Percentiles rank a stretch among this genome's conserved stretches.
phyloP scores from a whole-genome alignment of 53 echinoderm and acorn worm genomes.

The Arbacia lixula region DNA sequence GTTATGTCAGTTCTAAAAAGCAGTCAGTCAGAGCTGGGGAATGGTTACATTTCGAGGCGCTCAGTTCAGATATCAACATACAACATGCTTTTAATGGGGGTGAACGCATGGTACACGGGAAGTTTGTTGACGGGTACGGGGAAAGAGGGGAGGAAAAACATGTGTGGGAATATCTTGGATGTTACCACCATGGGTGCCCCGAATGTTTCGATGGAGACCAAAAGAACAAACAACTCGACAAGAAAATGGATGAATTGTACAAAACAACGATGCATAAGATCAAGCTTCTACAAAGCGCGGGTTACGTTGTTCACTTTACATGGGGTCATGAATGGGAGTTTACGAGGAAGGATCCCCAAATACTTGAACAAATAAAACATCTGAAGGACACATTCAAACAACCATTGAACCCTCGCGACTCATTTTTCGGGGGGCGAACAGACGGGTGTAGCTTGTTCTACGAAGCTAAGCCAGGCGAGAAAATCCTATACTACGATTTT shows the following conservation, averaged over 20 bases:
- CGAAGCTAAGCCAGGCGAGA: not conserved
- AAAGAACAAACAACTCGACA: not conserved
- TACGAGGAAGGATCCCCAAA: not conserved
- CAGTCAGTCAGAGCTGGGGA: constrained; percentile 14
- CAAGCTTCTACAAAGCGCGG: not conserved
- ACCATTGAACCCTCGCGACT: not conserved
- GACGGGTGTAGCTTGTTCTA: not conserved
- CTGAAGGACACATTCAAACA: not conserved
- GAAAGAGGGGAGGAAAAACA: not conserved
- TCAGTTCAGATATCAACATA: not conserved
- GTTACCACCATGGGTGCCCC: not conserved
- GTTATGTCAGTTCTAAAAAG: not conserved
- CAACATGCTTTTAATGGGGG: constrained; percentile 17
- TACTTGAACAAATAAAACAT: not conserved
- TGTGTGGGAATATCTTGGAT: constrained; percentile 4
- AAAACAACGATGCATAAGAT: not conserved
- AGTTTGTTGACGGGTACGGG: not conserved
- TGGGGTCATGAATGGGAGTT: constrained; percentile 4
- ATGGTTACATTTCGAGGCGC: not conserved
- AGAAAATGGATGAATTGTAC: not conserved
- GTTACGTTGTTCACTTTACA: not conserved
- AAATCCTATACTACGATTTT: not conserved
- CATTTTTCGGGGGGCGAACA: constrained; percentile 13
- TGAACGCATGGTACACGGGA: not conserved
- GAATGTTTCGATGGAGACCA: no score